Percentiles rank a stretch among this genome's conserved stretches.
These are phyloP conservation scores for Melieria crassipennis DNA, from an alignment of 2,888 invertebrate genomes.

Conservation along the genomic window DNA sequence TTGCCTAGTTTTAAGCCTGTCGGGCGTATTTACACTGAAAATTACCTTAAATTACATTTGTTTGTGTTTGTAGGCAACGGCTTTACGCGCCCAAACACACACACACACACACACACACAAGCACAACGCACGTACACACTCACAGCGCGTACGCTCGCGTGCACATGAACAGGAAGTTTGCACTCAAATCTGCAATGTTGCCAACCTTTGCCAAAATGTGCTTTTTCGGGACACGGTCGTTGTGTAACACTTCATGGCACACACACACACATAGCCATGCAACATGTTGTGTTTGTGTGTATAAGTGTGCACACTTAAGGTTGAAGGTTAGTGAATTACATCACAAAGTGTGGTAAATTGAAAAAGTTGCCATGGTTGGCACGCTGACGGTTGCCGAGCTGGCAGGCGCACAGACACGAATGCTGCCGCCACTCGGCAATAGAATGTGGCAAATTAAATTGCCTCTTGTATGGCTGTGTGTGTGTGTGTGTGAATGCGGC, in stretches of 20 bases:
- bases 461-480: background rate
- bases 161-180: background rate
- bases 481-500: conserved; percentile 7
- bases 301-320: conserved; percentile 29
- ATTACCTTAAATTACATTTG: conserved; percentile 58
- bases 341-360: conserved; percentile 25
- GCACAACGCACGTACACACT: conserved; percentile 46
- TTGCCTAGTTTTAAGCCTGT: too few relatives aligned
- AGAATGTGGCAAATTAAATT: conserved; percentile 7
- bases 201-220: conserved; percentile 9
- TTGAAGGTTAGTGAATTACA: conserved; percentile 50
- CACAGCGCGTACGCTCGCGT: background rate
- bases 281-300: conserved; percentile 1
- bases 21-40: conserved; percentile 48
- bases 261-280: conserved; percentile 16
- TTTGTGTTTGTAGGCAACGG: background rate
- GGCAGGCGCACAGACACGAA: background rate
- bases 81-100: background rate
- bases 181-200: background rate
- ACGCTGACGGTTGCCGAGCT: conserved; percentile 1
- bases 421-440: background rate
- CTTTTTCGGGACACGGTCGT: background rate
- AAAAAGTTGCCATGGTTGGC: conserved; percentile 18
- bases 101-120: conserved; percentile 26
- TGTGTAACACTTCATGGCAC: conserved; percentile 37